Base-by-base conservation (phyloP, 2,113 vertebrate genomes). In the Neolamprologus ventralis region DNA sequence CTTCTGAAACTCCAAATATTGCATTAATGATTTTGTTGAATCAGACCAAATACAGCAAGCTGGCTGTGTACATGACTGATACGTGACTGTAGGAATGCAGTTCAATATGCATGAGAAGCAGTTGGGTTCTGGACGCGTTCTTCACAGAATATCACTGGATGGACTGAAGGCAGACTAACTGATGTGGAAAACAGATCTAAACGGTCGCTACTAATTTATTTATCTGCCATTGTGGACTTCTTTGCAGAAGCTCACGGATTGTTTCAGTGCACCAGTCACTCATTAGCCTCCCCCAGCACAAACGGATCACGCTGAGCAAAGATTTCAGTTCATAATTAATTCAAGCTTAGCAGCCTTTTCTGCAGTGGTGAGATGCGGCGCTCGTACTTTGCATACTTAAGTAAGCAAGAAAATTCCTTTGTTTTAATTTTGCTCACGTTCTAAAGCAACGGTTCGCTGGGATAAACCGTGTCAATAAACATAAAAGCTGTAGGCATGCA, bases 291-390 rank as follows among this genome's bases (percentile, higher is more conserved):
- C 19, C 33, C 63, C 28, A 31, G 78, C 80, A 82, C 63, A 79
- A 53, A 54, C 42, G 9, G 8, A 49, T 55, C 68, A 87, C 73
- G 51, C 6, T 26, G 28, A 63, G 79, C 9, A 28, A 65, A 54
- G 11, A 81, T 85, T 85, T 81, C 26, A 37, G 4, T 33, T 81
- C 49, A 63, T 83, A 81, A 90, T 91, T 85, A 73, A 91, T 86
- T 91, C 57, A 89, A 35, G 19, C 45, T 87, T 11, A 58, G 53
- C 26, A 33, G 80, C 40, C 81, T 79, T 80, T 42, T 89, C 55
- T 63, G n/a, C 33, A 42, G 83, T 17, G 51, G 54, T 12, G 35
- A 63, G 35, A 73, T 35, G 9, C 45, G 13, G 37, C 9, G 9
- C 81, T 86, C 6, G 11, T 31, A 31, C 37, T 33, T 19, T n/a